Conservation (phyloP, 2,797 vertebrate genomes). For the Eidolon dupreanum region DNA sequence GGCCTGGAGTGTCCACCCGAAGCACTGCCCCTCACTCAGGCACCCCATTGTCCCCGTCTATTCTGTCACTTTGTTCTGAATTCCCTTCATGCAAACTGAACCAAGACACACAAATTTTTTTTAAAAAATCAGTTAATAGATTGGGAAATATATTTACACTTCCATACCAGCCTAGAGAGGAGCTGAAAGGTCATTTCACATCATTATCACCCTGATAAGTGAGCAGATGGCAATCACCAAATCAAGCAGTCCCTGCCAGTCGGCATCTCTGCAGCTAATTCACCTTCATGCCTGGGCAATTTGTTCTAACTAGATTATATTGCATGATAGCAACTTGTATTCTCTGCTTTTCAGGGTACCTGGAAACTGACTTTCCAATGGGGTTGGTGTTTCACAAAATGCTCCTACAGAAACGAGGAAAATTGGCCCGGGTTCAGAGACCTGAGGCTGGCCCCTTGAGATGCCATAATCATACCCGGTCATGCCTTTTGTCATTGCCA, state of each 20-base stretch:
- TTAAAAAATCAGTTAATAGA: background rate
- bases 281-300: slow-evolving; percentile 56
- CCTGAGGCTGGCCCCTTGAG: accelerated
- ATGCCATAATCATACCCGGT: accelerated
- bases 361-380: background rate
- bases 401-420: background rate
- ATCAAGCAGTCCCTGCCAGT: background rate
- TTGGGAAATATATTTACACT: background rate
- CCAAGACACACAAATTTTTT: background rate
- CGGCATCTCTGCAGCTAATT: background rate
- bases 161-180: background rate
- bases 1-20: background rate
- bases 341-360: background rate
- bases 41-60: accelerated
- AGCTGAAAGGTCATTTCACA: background rate
- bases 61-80: background rate
- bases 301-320: background rate
- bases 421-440: accelerated
- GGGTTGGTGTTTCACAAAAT: too few relatives aligned
- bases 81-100: background rate
- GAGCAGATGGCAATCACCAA: slow-evolving; percentile 55
- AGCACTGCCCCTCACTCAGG: accelerated
- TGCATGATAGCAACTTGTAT: background rate
- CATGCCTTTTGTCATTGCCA: accelerated
- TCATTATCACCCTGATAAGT: background rate